Evolutionary conservation across 2,888 invertebrate species (phyloP).

Genomic region (Tetragonula carbonaria): DNA sequence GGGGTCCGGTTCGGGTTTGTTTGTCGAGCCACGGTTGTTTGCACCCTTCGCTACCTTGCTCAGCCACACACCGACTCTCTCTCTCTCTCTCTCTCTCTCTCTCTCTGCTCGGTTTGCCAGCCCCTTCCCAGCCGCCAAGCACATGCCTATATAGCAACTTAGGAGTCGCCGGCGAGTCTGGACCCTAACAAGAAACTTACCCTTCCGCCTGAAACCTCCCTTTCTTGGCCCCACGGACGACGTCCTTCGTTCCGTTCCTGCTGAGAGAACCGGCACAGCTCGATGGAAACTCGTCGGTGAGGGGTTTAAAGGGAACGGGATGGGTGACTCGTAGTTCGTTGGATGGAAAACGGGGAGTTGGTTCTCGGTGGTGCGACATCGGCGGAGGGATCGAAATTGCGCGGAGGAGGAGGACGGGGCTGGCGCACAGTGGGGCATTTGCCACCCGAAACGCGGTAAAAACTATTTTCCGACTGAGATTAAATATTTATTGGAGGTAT

Average conservation of each 20-base stretch:
- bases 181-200: slow-evolving; percentile 83
- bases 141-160: slow-evolving; percentile 69
- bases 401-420: slow-evolving; percentile 47
- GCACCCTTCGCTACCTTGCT: slow-evolving; percentile 68
- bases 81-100: too few species aligned
- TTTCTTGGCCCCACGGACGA: slow-evolving; percentile 73
- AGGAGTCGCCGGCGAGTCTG: slow-evolving; percentile 82
- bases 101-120: not conserved
- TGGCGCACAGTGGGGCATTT: slow-evolving; percentile 39
- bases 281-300: slow-evolving; percentile 48
- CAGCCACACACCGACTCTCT: too few species aligned
- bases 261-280: slow-evolving; percentile 46
- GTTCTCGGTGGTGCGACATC: slow-evolving; percentile 59
- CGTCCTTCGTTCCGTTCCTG: slow-evolving; percentile 70
- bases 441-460: too few species aligned
- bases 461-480: too few species aligned
- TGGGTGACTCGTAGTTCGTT: slow-evolving; percentile 42
- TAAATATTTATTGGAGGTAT: too few species aligned
- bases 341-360: slow-evolving; percentile 65
- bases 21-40: slow-evolving; percentile 71
- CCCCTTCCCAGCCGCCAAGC: slow-evolving; percentile 53
- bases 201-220: slow-evolving; percentile 74
- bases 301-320: slow-evolving; percentile 32
- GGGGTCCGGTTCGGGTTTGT: slow-evolving; percentile 66
- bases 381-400: slow-evolving; percentile 73